Percentiles rank a stretch among this genome's conserved stretches.
Conservation (phyloP, 2,797 vertebrate species). For the Poecilia velifera region DNA sequence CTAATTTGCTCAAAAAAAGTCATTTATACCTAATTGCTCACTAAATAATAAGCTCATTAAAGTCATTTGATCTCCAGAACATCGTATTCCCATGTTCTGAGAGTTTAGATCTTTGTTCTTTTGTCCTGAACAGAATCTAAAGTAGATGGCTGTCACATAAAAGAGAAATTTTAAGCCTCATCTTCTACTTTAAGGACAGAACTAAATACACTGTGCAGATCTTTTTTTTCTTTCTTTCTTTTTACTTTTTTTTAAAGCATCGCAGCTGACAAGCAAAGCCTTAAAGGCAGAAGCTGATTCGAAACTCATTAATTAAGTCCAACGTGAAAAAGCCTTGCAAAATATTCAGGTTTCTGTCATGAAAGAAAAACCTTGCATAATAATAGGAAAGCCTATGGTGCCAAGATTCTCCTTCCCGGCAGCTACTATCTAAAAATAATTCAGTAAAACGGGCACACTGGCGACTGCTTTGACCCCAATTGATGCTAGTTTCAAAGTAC, state of each 20-base stretch:
- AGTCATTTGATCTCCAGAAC: slow-evolving; percentile 25
- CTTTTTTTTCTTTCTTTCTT: neutral
- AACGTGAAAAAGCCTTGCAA: slow-evolving; percentile 15
- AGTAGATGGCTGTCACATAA: slow-evolving; percentile 23
- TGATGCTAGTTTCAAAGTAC: neutral
- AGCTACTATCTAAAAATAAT: slow-evolving; percentile 5
- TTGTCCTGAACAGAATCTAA: slow-evolving; percentile 17
- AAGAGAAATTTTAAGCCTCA: slow-evolving; percentile 14
- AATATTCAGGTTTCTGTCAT: slow-evolving; percentile 18
- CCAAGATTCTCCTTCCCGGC: neutral
- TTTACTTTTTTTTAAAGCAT: neutral
- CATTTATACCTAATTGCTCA: neutral
- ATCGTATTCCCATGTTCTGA: neutral
- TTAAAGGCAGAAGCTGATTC: slow-evolving; percentile 10
- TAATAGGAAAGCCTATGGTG: slow-evolving; percentile 10
- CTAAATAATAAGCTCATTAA: neutral
- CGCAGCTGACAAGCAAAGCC: slow-evolving; percentile 22
- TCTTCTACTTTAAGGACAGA: neutral
- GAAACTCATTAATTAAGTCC: slow-evolving; percentile 30
- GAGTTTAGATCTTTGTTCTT: slow-evolving; percentile 7
- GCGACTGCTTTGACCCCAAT: slow-evolving; percentile 11
- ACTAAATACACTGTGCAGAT: neutral
- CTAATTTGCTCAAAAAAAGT: neutral
- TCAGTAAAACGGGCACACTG: slow-evolving; percentile 7
- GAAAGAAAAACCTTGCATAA: slow-evolving; percentile 13